Base-by-base conservation (phyloP, 2,113 vertebrate genomes). In the Scomber scombrus region DNA sequence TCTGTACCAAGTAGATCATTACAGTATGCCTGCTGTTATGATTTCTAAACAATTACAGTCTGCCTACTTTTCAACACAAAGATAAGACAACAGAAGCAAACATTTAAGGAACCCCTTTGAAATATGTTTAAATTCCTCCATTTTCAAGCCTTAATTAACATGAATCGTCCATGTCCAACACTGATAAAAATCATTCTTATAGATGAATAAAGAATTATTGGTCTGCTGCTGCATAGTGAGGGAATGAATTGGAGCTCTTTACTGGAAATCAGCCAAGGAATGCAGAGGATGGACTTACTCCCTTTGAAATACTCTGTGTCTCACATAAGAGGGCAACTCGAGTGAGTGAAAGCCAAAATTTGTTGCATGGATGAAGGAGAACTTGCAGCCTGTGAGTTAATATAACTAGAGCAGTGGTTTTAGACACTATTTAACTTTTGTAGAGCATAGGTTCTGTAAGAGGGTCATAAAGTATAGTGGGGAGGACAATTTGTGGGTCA, bases 201-300 rank as follows among this genome's bases (percentile, higher is more conserved):
- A 2, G 14, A 65, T 21, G 3, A 6, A 16, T 45, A 23, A 54
- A 64, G 46, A 3, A 71, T 71, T 71, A 56, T 0, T 71, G 23
- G 43, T 73, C 23, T 62, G 49, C 45, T 68, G 49, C 45, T 68
- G 18, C 40, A 52, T 40, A n/a, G 26, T 13, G 26, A 72, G 18
- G 11, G 31, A 40, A 62, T 52, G n/a, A 76, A 16, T 71, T 16
- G 21, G 8, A 45, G 11, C 10, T 51, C 29, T 5, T 80, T 54
- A 15, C 71, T 77, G 63, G 60, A 73, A 75, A 65, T 49, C n/a
- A 9, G 66, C 23, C 56, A 60, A 29, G 8, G 62, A 65, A 66
- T 60, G 5, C 62, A 21, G 2, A 19, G 11, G 21, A 23, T 26
- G 3, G 31, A 63, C 47, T 69, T 34, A 61, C 3, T 63, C n/a